Evolutionary conservation across 2,797 vertebrate genomes (phyloP), one percentile per base, ranked within the genome.

Genomic region (Eurystomus glaucurus): DNA sequence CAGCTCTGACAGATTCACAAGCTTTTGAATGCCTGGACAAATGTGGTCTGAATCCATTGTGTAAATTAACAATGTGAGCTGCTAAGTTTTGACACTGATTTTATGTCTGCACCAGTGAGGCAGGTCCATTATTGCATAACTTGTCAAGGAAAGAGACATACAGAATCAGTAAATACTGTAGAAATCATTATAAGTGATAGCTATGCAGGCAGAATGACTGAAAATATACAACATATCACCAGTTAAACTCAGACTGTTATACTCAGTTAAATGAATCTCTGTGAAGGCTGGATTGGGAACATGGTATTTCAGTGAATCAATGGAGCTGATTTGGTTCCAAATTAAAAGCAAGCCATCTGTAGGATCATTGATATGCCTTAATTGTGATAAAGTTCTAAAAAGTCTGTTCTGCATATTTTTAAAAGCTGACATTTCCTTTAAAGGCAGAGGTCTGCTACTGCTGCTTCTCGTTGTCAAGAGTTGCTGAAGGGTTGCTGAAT

Each of bases 151-250:
- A 87, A 71, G 69, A 88, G 43, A 62, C 48, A 39, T 58, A 70
- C 11, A 81, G 37, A 95, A 64, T 65, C 70, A 94, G 11, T 8
- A 87, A 77, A 91, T 96, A 82, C 78, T 80, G n/a, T 69, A 85
- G 94, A 97, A 96, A 95, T 96, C 68, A 91, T 79, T 89, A 52
- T 86, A 90, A 90, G 39, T 86, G 37, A 60, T 93, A 83, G 61
- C 31, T 75, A 41, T 85, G 45, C 64, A 50, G 65, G 82, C 66
- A 79, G 17, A 31, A 46, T 54, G 50, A 91, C 66, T 94, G 57
- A 83, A 87, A 97, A 87, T 91, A 89, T 41, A 52, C 41, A 90
- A 14, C n/a, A 28, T 89, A 46, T 84, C 79, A 66, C 57, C 25
- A 69, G 5, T 68, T 92, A 64, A 85, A 69, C 51, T 84, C 85